phyloP scores from a whole-genome alignment of 2,888 invertebrate genomes.

The Hofmannophila pseudospretella region DNA sequence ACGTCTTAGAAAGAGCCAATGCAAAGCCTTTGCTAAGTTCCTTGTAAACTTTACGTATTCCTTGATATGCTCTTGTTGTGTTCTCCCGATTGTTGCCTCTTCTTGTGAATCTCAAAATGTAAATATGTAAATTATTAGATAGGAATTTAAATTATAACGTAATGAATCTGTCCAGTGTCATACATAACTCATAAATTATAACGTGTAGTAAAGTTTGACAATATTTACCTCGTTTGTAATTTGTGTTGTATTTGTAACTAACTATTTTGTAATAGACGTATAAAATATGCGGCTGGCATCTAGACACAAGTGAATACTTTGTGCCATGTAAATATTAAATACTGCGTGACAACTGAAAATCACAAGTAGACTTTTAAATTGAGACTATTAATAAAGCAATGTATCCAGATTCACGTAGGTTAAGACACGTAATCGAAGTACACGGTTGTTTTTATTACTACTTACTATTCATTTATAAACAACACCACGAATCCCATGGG shows the following conservation, averaged over 20 bases:
- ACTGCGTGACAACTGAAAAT: background rate
- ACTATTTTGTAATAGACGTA: constrained; percentile 12
- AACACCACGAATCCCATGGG: too few species aligned
- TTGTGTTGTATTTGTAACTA: constrained; percentile 8
- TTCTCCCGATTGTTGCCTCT: background rate
- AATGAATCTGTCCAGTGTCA: constrained; percentile 64
- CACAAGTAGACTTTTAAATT: background rate
- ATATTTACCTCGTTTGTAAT: constrained; percentile 23
- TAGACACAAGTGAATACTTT: constrained; percentile 68
- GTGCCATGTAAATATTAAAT: constrained; percentile 53
- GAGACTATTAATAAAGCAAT: too few species aligned
- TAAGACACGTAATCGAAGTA: too few species aligned
- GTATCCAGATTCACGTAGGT: too few species aligned
- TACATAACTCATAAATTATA: constrained; percentile 58
- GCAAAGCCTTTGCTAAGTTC: too few species aligned
- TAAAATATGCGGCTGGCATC: constrained; percentile 12
- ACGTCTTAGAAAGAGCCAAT: too few species aligned
- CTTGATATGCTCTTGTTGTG: too few species aligned
- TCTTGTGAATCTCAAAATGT: constrained; percentile 30
- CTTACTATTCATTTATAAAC: too few species aligned
- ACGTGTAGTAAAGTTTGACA: constrained; percentile 16
- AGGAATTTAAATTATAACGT: constrained; percentile 27
- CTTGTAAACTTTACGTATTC: too few species aligned
- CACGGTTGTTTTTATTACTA: too few species aligned
- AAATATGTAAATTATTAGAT: constrained; percentile 61